These are phyloP conservation scores for Echinops telfairi DNA, from an alignment of 2,113 vertebrate species.

Conservation along the genomic window DNA sequence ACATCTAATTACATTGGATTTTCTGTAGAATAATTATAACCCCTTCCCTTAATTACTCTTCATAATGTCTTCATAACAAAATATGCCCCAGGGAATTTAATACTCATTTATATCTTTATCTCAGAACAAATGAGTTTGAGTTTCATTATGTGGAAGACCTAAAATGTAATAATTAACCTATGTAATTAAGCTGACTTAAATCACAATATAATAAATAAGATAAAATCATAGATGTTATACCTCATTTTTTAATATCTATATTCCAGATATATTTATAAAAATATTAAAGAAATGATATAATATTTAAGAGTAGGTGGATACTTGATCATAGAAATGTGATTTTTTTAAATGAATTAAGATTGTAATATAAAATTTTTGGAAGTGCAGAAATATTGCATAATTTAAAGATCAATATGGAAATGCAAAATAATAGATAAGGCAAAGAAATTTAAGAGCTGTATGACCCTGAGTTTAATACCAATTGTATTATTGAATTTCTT, in stretches of 20 bases:
- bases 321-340: too few relatives aligned
- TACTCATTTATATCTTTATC: background rate
- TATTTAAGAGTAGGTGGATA: background rate
- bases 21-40: background rate
- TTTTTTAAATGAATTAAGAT: background rate
- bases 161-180: background rate
- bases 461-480: background rate
- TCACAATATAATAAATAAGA: background rate
- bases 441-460: background rate
- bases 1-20: background rate
- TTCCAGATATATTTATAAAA: background rate
- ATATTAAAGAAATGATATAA: background rate
- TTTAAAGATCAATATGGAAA: background rate
- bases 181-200: background rate
- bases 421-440: background rate
- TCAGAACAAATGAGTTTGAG: background rate
- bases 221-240: background rate
- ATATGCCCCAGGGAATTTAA: background rate
- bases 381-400: background rate
- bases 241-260: background rate
- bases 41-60: background rate
- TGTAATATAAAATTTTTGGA: background rate
- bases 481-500: background rate
- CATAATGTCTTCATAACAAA: background rate
- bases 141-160: background rate